Evolutionary conservation across 2,113 vertebrate genomes (phyloP), one percentile per base, ranked within the genome.

Genomic region (Hystrix cristata): DNA sequence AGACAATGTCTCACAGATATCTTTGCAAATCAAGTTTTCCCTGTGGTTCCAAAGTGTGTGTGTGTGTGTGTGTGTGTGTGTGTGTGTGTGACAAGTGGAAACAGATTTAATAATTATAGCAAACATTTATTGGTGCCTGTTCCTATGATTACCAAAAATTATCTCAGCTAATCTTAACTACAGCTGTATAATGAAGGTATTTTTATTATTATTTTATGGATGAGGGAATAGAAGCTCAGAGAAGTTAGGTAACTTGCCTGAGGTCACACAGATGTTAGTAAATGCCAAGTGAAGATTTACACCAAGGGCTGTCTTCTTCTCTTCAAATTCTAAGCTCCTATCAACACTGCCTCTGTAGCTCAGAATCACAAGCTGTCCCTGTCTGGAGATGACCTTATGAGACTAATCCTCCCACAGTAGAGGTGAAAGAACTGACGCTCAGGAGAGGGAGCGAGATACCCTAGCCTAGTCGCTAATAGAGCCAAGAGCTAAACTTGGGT

Each of bases 131-230:
- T 91, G 80, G 34, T 93, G 80, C 71, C 59, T 89, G 64, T n/a
- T 74, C 65, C 72, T 94, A 43, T 92, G 95, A 96, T 89, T 91
- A 85, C n/a, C 65, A 78, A 95, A 79, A 91, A 89, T 96, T 93
- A 97, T 72, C 91, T 97, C 96, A 97, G 88, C 89, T 94, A 97
- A 97, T 91, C 72, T 71, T 95, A 86, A 82, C 1, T 25, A 91
- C 65, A 95, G 48, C 60, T 90, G 57, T 93, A 19, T 96, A 95
- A 67, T 92, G 72, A 86, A 94, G n/a, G 57, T 91, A 76, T 85
- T 95, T 88, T 81, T 87, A 65, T 90, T 78, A 92, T 79, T 96
- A 91, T 94, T 89, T 97, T 86, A 83, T 69, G 46, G 71, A 96
- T 93, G 95, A 96, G 67, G 53, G 91, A 95, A 82, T 86, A n/a